Conservation (phyloP, 2,113 vertebrate genomes). For the Nettapus auritus region DNA sequence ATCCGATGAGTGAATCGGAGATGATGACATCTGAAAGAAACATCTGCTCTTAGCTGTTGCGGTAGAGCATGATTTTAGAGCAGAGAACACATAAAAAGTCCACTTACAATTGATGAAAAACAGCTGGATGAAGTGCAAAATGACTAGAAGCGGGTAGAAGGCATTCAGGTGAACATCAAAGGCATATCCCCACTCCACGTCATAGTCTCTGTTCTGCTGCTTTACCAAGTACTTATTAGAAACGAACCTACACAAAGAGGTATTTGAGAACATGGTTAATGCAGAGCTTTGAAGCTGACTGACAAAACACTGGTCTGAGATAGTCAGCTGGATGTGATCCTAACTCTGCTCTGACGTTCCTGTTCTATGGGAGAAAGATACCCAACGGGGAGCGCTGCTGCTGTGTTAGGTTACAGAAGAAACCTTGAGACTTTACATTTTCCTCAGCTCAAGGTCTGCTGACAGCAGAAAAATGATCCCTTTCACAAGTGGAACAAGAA, state of each 20-base stretch:
- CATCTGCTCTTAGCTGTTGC: slow-evolving; percentile 1
- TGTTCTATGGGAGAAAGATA: neutral
- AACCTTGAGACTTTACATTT: neutral
- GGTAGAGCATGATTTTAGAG: neutral
- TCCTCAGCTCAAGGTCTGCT: neutral
- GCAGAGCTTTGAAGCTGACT: neutral
- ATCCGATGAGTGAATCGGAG: slow-evolving; percentile 82
- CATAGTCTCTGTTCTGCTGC: slow-evolving; percentile 86
- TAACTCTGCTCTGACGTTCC: neutral
- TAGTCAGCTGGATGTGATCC: neutral
- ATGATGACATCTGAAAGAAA: slow-evolving; percentile 89
- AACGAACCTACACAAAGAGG: slow-evolving; percentile 82
- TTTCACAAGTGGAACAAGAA: neutral
- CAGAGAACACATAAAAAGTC: neutral
- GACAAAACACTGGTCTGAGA: neutral
- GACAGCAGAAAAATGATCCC: neutral
- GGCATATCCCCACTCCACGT: slow-evolving; percentile 98
- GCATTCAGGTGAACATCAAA: slow-evolving; percentile 98
- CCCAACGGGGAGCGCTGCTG: accelerated
- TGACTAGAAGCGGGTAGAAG: slow-evolving; percentile 95
- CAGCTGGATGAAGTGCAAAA: slow-evolving; percentile 96
- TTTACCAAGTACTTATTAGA: slow-evolving; percentile 95
- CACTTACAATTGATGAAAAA: slow-evolving; percentile 98
- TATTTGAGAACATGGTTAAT: neutral
- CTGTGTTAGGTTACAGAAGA: accelerated